Evolutionary conservation across 2,113 vertebrate species (phyloP).

Genomic region (Gasterosteus nipponicus): DNA sequence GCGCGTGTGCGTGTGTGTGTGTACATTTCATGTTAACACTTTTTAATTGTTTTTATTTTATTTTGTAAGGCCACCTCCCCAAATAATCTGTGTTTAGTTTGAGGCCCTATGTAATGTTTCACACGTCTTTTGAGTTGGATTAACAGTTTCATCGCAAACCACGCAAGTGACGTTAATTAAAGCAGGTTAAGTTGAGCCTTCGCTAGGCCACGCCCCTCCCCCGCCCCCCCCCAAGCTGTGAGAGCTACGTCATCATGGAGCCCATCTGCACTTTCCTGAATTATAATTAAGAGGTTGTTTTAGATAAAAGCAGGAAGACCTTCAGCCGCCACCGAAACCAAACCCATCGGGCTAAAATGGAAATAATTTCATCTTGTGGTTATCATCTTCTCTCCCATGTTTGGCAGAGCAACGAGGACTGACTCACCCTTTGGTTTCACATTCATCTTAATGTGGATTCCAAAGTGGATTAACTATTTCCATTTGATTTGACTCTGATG

Average conservation of each 20-base stretch:
- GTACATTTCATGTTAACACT: constrained; percentile 6
- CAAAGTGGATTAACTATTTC: neutral
- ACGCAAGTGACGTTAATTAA: no score
- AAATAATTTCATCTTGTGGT: neutral
- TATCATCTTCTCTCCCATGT: neutral
- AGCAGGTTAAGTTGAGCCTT: neutral
- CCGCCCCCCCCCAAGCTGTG: neutral
- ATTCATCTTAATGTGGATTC: no score
- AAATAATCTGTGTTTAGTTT: neutral
- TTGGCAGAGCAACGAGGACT: neutral
- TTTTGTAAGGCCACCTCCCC: neutral
- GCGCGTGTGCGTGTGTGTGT: constrained; percentile 3
- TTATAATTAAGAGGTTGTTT: no score
- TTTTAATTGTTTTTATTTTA: neutral
- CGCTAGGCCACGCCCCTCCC: neutral
- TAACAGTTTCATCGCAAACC: no score
- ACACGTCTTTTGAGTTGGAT: neutral
- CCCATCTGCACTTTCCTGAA: neutral
- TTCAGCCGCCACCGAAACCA: no score
- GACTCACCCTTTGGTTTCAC: neutral
- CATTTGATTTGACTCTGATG: neutral
- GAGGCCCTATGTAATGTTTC: neutral
- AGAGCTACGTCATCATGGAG: neutral
- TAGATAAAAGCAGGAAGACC: no score
- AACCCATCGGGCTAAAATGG: neutral